Evolutionary conservation across 2,888 invertebrate genomes (phyloP).

Genomic region (Meiosimyza decipiens): DNA sequence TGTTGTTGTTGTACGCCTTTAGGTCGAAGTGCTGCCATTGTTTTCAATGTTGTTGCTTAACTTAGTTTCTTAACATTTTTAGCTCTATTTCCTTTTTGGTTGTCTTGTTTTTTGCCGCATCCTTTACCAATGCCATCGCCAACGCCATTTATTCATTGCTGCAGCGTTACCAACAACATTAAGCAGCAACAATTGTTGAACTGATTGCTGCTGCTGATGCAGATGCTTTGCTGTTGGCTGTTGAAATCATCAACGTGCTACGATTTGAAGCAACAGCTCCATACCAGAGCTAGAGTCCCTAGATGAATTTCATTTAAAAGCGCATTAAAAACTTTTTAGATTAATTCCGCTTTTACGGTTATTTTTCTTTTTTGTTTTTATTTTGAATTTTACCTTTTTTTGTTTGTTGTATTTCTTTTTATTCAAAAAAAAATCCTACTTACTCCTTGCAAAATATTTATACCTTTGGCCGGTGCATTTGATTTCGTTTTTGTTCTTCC

Average conservation of each 20-base stretch:
- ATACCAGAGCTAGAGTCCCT: too few species aligned
- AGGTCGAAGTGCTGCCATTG: constrained; percentile 8
- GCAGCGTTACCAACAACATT: not conserved
- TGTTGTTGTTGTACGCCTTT: constrained; percentile 16
- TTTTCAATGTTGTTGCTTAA: constrained; percentile 1
- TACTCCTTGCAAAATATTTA: not conserved
- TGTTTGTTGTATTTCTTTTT: constrained; percentile 2
- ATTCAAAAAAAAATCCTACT: not conserved
- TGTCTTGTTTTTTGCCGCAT: not conserved
- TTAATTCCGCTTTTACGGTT: constrained; percentile 57
- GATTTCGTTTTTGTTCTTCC: not conserved
- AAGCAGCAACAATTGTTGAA: not conserved
- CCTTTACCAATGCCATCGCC: not conserved
- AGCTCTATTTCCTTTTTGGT: too few species aligned
- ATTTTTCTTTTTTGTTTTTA: constrained; percentile 36
- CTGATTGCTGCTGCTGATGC: too few species aligned
- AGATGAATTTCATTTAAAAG: constrained; percentile 58
- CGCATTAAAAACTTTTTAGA: constrained; percentile 65
- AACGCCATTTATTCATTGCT: not conserved
- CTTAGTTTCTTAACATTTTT: not conserved
- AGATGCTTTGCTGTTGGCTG: not conserved
- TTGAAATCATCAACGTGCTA: constrained; percentile 33
- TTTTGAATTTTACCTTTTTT: constrained; percentile 46
- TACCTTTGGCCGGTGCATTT: constrained; percentile 7
- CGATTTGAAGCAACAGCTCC: too few species aligned